phyloP scores from a whole-genome alignment of 1,140 invertebrate species.

The Leptestheria dahalacensis region DNA sequence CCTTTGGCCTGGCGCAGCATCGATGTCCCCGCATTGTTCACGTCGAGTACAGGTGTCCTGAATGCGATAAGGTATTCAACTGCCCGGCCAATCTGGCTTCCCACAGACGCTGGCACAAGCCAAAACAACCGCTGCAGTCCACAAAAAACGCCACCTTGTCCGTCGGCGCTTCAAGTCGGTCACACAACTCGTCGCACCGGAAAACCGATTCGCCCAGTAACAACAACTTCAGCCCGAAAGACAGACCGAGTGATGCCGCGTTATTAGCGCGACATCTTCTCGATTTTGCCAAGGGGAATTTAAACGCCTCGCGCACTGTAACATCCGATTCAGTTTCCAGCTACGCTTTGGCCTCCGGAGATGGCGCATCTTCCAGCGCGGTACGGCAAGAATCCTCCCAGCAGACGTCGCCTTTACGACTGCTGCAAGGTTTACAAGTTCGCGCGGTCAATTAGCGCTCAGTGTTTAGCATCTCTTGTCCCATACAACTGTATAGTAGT shows the following conservation, averaged over 20 bases:
- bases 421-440: not conserved
- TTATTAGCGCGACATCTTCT: not conserved
- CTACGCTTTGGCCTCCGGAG: not conserved
- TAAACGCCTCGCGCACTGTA: not conserved
- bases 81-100: conserved; percentile 96
- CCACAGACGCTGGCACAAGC: conserved; percentile 93
- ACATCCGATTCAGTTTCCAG: not conserved
- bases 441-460: not conserved
- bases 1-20: conserved; percentile 91
- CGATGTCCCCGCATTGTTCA: conserved; percentile 92
- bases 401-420: not conserved
- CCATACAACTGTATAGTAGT: no score
- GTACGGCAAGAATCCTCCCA: not conserved
- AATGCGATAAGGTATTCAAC: conserved; percentile 98
- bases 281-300: not conserved
- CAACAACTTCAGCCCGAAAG: not conserved
- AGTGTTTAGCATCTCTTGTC: no score
- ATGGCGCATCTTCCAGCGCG: not conserved
- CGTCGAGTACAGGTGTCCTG: conserved; percentile 94
- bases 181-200: not conserved
- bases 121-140: conserved; percentile 29
- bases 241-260: not conserved
- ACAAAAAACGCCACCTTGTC: not conserved
- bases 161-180: not conserved
- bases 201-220: not conserved